Base-by-base conservation (phyloP, 2,797 vertebrate species). In the Champsocephalus esox region DNA sequence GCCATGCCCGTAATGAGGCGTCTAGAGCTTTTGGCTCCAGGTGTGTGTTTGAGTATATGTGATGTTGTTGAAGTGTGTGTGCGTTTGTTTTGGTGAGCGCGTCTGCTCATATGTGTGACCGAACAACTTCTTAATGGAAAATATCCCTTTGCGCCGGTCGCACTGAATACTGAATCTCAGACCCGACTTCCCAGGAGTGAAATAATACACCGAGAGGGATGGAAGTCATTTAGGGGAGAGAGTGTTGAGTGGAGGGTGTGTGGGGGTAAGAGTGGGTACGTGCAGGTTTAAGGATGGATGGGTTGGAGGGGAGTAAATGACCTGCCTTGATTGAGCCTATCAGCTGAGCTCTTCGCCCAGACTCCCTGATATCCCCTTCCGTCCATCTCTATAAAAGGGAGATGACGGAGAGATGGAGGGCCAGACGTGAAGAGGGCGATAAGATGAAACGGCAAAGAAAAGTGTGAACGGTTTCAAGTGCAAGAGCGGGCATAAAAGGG, bases 361-460 rank as follows among this genome's bases (percentile, higher is more conserved):
- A 88, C 89, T 88, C 81, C 79, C 74, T 56, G 62, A 89, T 82
- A 87, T 85, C 84, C 87, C 77, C 73, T 80, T 89, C 87, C 93
- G 92, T 92, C 90, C 90, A 84, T 94, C 92, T 94, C 88, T 89
- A 90, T 92, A 86, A 91, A 79, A 49, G 80, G 75, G 83, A 80
- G 84, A 92, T 89, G 91, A 91, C 62, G 68, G 76, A 75, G 73
- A 84, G 88, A 92, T 77, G 83, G 80, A 88, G 65, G 66, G 71
- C 75, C 71, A 56, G 63, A 75, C 55, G 56, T 51, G 51, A 68
- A 48, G 70, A 50, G 81, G 57, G 60, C 3, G 58, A 63, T 24
- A 67, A 76, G 79, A 83, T 79, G 82, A 86, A 83, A 79, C 72
- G 78, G 72, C 75, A 66, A 64, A 12, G 62, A 66, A 12, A 17